Evolutionary conservation across 2,888 invertebrate species (phyloP).

Genomic region (Melinaea menophilus): DNA sequence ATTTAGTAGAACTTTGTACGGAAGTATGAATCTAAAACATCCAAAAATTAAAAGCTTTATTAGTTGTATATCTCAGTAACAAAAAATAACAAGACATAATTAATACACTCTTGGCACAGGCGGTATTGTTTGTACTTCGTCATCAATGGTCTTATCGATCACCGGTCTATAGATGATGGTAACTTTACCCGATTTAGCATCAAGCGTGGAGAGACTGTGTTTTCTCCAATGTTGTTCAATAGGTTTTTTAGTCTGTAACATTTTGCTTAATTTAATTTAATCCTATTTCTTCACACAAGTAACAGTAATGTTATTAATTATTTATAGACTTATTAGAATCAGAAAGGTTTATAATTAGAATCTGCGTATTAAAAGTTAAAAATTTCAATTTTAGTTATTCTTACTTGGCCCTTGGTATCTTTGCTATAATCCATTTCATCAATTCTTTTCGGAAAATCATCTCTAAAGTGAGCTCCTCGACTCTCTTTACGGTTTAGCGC

Average conservation of each 20-base stretch:
- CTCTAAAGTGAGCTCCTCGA: slow-evolving; percentile 98
- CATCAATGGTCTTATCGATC: slow-evolving; percentile 91
- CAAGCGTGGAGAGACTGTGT: slow-evolving; percentile 89
- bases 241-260: slow-evolving; percentile 80
- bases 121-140: slow-evolving; percentile 89
- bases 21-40: background rate
- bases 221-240: slow-evolving; percentile 97
- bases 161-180: slow-evolving; percentile 92
- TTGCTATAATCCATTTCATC: slow-evolving; percentile 97
- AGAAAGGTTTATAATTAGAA: background rate
- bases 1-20: too few species aligned
- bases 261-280: background rate
- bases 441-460: slow-evolving; percentile 91
- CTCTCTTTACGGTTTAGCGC: slow-evolving; percentile 97
- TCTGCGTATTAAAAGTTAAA: background rate
- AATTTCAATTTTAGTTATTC: too few species aligned
- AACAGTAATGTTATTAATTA: too few species aligned
- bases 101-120: slow-evolving; percentile 96
- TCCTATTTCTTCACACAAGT: background rate
- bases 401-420: slow-evolving; percentile 86
- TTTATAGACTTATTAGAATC: too few species aligned
- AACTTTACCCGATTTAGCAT: slow-evolving; percentile 86
- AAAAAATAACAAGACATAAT: slow-evolving; percentile 24
- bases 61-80: background rate
- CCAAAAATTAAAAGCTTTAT: background rate